Conservation (phyloP, 2,113 vertebrate species). For the Motacilla alba region DNA sequence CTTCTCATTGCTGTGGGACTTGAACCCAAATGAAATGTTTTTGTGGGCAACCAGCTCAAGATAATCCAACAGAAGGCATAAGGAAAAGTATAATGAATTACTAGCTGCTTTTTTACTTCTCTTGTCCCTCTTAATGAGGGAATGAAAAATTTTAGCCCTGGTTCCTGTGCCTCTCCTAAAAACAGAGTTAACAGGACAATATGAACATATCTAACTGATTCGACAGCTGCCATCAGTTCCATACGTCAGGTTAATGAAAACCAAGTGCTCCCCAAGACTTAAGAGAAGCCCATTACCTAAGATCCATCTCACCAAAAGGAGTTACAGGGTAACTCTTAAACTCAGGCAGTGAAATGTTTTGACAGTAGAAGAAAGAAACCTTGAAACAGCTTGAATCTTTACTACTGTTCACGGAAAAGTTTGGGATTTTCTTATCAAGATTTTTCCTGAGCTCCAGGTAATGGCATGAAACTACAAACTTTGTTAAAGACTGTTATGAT, state of each 20-base stretch:
- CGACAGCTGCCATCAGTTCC: conserved; percentile 3
- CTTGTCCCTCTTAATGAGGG: background rate
- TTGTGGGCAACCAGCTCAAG: background rate
- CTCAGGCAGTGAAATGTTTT: conserved; percentile 47
- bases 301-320: conserved; percentile 16
- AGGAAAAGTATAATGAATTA: background rate
- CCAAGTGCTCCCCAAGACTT: conserved; percentile 44
- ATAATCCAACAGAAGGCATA: background rate
- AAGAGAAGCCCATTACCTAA: background rate
- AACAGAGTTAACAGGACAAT: background rate
- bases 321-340: conserved; percentile 9
- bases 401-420: background rate
- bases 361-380: conserved; percentile 29
- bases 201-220: conserved; percentile 3
- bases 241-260: conserved; percentile 38
- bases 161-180: background rate
- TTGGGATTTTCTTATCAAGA: background rate
- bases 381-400: background rate
- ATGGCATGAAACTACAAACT: background rate
- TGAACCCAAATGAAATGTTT: background rate
- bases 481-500: background rate
- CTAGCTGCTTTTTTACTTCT: background rate
- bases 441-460: background rate
- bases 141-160: background rate
- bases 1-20: background rate